A percentile compares a stretch with the other conserved stretches of the same genome.
Evolutionary conservation across 2,888 invertebrate genomes (phyloP).

Genomic region (Caenorhabditis panamensis): DNA sequence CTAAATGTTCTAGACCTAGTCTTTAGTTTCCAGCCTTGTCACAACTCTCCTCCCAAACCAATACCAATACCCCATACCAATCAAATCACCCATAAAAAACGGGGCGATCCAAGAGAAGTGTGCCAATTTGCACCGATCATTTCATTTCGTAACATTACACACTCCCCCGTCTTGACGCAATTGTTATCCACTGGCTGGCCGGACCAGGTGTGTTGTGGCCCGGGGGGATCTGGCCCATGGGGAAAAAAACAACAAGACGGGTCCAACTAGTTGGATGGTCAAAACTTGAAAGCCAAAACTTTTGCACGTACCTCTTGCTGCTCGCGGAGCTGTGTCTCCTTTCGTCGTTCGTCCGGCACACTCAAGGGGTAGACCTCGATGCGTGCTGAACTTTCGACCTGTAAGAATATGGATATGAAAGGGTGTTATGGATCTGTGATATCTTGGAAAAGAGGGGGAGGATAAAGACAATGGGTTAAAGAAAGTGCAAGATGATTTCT

Average conservation of each 20-base stretch:
- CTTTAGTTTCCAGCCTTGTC: too few relatives aligned
- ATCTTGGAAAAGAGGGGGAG: neutral
- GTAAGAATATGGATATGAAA: too few relatives aligned
- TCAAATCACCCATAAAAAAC: conserved; percentile 21
- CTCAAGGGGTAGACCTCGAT: conserved; percentile 80
- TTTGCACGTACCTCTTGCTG: conserved; percentile 56
- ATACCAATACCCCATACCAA: neutral
- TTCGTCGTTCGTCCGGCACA: conserved; percentile 69
- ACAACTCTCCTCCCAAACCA: neutral
- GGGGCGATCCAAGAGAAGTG: neutral
- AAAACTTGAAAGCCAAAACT: neutral
- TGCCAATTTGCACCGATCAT: conserved; percentile 49
- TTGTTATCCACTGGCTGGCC: conserved; percentile 24
- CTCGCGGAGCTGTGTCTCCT: conserved; percentile 64
- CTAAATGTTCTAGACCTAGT: too few relatives aligned
- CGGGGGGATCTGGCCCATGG: too few relatives aligned
- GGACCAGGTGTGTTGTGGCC: conserved; percentile 26
- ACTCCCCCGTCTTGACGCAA: conserved; percentile 3
- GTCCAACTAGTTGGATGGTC: too few relatives aligned
- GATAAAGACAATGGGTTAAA: neutral
- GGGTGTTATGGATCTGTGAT: neutral
- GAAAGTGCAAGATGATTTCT: neutral
- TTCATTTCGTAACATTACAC: conserved; percentile 57
- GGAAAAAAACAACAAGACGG: conserved; percentile 21
- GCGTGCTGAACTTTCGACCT: conserved; percentile 79